Percentiles rank a stretch among this genome's conserved stretches.
Evolutionary conservation across 2,888 invertebrate genomes (phyloP).

Genomic region (Torymus aiolomorphi): DNA sequence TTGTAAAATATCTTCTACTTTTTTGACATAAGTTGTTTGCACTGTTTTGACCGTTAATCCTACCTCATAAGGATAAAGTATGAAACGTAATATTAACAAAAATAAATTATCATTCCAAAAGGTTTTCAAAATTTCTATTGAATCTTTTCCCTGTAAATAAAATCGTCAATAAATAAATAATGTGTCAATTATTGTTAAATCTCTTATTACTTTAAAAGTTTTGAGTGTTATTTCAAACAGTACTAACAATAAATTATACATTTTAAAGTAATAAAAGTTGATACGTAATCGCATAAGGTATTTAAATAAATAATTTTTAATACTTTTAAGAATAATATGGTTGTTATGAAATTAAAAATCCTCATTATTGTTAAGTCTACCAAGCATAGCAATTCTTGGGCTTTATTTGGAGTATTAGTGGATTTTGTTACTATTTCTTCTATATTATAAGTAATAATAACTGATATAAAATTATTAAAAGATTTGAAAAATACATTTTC

Average conservation of each 20-base stretch:
- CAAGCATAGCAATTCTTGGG: conserved; percentile 14
- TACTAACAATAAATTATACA: no score
- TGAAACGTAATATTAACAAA: conserved; percentile 67
- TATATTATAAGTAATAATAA: conserved; percentile 6
- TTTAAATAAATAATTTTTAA: neutral
- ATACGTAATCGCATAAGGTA: neutral
- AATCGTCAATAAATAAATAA: no score
- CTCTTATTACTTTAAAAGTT: no score
- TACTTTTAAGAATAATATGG: conserved; percentile 24
- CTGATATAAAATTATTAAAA: conserved; percentile 30
- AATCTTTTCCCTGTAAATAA: neutral
- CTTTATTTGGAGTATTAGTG: conserved; percentile 21
- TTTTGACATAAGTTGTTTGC: conserved; percentile 70
- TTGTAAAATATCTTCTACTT: conserved; percentile 65
- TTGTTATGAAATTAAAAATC: conserved; percentile 37
- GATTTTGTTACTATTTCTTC: neutral
- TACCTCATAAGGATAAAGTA: conserved; percentile 73
- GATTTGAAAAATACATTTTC: conserved; percentile 3
- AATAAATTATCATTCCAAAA: conserved; percentile 35
- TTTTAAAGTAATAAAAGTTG: conserved; percentile 2
- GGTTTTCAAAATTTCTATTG: conserved; percentile 11
- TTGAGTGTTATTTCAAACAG: no score
- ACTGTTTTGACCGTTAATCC: conserved; percentile 77
- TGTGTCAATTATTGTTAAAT: no score
- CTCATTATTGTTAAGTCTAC: conserved; percentile 23